Base-by-base conservation (phyloP, 2,797 vertebrate genomes). In the Thunnus albacares region DNA sequence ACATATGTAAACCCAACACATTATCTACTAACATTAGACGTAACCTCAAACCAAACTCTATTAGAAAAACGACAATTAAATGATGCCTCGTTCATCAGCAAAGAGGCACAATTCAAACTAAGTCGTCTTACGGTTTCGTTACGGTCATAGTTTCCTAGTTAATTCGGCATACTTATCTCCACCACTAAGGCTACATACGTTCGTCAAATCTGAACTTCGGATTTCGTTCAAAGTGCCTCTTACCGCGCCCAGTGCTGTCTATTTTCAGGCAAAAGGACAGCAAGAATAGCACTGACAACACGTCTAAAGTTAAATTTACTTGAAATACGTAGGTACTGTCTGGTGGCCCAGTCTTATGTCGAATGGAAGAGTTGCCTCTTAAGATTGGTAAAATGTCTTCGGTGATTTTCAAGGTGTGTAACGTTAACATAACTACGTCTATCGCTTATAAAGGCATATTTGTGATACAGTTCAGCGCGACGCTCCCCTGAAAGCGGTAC, bases 41-140 rank as follows among this genome's bases (percentile, higher is more conserved):
- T 6, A 13, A 30, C 68, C 73, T 64, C 71, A 80, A 49, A 77
- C 52, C 82, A 65, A 65, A 82, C 49, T 49, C 53, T 41, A 45
- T 68, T 41, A 2, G 49, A 65, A 65, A 62, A 45, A 30, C 0
- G 18, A 22, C 24, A 49, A 60, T 60, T 70, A 61, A 83, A 61
- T 14, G n/a, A 18, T 12, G 5, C 10, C 2, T 26, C 26, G 0
- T 18, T 70, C 18, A 68, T 22, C 43, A 38, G 49, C 33, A n/a
- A 22, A 61, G 4, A 2, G 0, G 5, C 11, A 55, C 0, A 24
- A 26, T 6, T 70, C 5, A 75, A 1, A 28, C 17, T 14, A 33
- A 20, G 11, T 51, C 28, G 30, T 6, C 2, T 6, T 10, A 5
- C 1, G 2, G 41, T 33, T 57, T 5, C 2, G 13, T 47, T 18